Evolutionary conservation across 2,888 invertebrate genomes (phyloP).

Genomic region (Brachycybe producta): DNA sequence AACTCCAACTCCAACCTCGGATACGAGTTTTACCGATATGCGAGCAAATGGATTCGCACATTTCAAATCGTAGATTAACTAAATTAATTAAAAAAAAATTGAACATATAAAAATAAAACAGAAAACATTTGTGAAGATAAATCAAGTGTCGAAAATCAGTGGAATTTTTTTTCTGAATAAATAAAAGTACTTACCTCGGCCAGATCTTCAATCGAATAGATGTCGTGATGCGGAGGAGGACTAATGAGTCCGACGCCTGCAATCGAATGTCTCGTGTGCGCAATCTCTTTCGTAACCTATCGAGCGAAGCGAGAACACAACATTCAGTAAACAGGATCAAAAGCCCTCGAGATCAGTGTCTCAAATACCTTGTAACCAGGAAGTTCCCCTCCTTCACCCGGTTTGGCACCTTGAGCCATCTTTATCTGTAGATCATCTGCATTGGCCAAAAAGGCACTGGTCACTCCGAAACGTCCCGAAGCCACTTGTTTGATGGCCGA

Average conservation of each 20-base stretch:
- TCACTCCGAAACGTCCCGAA: conserved; percentile 95
- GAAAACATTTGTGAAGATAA: background rate
- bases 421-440: conserved; percentile 98
- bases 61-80: conserved; percentile 91
- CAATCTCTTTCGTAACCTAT: conserved; percentile 88
- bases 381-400: conserved; percentile 95
- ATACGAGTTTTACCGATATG: conserved; percentile 94
- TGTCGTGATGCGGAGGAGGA: conserved; percentile 98
- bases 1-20: conserved; percentile 96
- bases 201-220: conserved; percentile 97
- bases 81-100: conserved; percentile 20
- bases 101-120: background rate
- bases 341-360: too few relatives aligned
- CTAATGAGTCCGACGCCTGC: conserved; percentile 95
- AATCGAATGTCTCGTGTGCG: conserved; percentile 86
- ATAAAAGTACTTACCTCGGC: conserved; percentile 49
- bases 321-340: too few relatives aligned
- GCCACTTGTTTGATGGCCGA: conserved; percentile 99
- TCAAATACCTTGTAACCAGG: conserved; percentile 59
- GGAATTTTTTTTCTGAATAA: background rate
- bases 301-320: background rate
- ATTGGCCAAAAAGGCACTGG: conserved; percentile 90
- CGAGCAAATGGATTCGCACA: conserved; percentile 90
- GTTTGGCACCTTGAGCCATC: conserved; percentile 99
- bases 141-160: background rate